These are phyloP conservation scores for Temnothorax nylanderi DNA, from an alignment of 1,140 invertebrate genomes.

Conservation along the genomic window DNA sequence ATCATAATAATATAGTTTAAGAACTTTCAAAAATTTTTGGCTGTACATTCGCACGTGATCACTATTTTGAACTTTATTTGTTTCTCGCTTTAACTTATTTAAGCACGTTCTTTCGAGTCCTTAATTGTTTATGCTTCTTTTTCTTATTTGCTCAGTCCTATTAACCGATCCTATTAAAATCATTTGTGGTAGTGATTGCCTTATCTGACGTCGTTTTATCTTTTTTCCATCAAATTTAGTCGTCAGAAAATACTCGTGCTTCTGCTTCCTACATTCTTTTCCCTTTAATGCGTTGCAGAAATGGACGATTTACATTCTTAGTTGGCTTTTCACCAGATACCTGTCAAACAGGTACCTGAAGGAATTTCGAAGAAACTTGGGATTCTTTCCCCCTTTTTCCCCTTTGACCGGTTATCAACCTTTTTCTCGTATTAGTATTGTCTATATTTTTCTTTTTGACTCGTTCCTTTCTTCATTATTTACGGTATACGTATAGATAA, in stretches of 20 bases:
- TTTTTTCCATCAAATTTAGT: no score
- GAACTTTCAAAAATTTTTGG: background rate
- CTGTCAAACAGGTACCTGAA: no score
- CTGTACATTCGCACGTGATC: background rate
- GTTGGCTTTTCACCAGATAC: background rate
- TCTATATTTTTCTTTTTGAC: background rate
- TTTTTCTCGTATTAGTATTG: background rate
- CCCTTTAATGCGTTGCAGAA: background rate
- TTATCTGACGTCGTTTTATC: no score
- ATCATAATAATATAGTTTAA: background rate
- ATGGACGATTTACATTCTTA: background rate
- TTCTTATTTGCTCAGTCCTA: no score
- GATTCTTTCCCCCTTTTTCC: no score
- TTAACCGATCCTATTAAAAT: no score
- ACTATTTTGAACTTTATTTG: background rate
- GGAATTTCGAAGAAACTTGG: no score
- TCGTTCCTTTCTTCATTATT: no score
- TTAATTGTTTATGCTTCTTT: background rate
- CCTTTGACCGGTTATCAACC: no score
- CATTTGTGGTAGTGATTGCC: no score
- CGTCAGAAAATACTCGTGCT: background rate
- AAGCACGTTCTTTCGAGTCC: background rate
- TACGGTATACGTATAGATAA: no score
- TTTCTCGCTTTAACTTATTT: background rate
- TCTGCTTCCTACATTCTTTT: background rate